Evolutionary conservation across 2,113 vertebrate genomes (phyloP).

Genomic region (Anoura caudifer): DNA sequence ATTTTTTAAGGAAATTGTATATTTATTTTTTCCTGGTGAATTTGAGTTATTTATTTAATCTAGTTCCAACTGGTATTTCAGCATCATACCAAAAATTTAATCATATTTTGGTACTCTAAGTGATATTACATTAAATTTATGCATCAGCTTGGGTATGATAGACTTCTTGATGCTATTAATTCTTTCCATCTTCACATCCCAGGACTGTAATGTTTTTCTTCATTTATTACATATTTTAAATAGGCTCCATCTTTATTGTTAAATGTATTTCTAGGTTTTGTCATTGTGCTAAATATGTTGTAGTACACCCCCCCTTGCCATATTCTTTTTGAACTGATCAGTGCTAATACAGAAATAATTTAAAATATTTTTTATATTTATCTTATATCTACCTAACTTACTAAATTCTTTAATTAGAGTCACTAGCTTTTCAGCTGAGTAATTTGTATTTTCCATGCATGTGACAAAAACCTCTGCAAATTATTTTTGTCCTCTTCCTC

Average conservation of each 20-base stretch:
- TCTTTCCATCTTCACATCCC: not conserved
- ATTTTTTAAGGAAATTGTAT: not conserved
- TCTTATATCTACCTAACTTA: not conserved
- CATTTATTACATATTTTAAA: not conserved
- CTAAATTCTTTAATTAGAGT: not conserved
- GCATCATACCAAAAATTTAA: not conserved
- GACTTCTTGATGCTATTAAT: not conserved
- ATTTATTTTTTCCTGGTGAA: not conserved
- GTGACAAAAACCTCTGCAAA: not conserved
- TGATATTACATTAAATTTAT: not conserved
- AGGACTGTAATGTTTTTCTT: not conserved
- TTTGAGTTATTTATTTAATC: slow-evolving; percentile 11
- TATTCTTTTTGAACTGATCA: not conserved
- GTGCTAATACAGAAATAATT: not conserved
- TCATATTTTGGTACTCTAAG: not conserved
- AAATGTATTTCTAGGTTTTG: not conserved
- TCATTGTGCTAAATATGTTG: not conserved
- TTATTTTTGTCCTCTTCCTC: not conserved
- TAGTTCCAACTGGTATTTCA: not conserved
- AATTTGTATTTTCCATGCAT: not conserved
- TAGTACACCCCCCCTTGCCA: not conserved
- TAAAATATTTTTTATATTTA: not conserved
- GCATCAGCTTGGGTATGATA: not conserved
- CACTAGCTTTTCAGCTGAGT: not conserved
- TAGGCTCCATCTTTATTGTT: not conserved